Evolutionary conservation across 2,797 vertebrate genomes (phyloP).

Genomic region (Scolopax rusticola): DNA sequence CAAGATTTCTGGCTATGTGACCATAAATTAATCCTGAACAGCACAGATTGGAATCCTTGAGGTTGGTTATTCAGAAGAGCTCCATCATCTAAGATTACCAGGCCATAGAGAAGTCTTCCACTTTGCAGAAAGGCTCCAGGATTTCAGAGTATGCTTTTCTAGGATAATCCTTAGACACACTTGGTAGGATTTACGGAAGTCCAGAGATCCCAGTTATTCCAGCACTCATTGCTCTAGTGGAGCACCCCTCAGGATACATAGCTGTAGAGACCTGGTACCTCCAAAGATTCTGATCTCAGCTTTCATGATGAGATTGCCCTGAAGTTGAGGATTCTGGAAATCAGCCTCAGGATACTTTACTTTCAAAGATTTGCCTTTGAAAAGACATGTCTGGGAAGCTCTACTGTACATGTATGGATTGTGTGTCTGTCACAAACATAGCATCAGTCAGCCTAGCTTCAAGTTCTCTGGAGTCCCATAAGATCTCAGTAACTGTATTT

Average conservation of each 20-base stretch:
- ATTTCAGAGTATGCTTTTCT: not conserved
- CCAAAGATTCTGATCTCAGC: not conserved
- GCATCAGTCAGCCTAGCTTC: not conserved
- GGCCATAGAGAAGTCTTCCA: not conserved
- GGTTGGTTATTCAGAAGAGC: not conserved
- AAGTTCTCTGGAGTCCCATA: not conserved
- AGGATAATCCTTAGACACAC: not conserved
- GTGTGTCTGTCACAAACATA: accelerated
- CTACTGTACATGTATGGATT: not conserved
- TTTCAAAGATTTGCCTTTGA: not conserved
- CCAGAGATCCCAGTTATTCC: not conserved
- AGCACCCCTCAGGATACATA: not conserved
- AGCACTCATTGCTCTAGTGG: not conserved
- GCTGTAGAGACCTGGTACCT: not conserved
- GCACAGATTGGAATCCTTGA: not conserved
- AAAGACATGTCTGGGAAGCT: not conserved
- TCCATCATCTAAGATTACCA: not conserved
- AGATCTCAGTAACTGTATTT: not conserved
- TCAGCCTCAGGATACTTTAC: not conserved
- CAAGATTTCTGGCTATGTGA: not conserved
- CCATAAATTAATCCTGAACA: not conserved
- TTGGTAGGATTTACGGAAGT: not conserved
- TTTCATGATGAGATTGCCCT: not conserved
- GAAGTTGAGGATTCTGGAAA: not conserved
- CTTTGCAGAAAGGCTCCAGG: not conserved